These are phyloP conservation scores for Procambarus clarkii DNA, from an alignment of 1,140 invertebrate genomes.

Conservation along the genomic window DNA sequence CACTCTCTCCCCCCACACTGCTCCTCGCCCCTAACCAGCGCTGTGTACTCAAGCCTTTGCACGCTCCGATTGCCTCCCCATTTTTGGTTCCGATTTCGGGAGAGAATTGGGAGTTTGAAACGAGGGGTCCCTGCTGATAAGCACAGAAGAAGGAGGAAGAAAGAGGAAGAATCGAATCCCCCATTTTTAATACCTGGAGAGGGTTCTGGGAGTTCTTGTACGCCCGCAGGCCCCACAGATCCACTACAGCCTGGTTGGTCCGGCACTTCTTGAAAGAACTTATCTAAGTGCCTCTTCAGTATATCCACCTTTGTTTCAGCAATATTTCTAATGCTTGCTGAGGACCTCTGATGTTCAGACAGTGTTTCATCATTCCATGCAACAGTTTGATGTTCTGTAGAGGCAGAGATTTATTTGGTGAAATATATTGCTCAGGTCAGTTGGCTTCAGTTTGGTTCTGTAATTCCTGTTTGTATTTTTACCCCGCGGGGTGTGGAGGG, in stretches of 20 bases:
- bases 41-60: not conserved
- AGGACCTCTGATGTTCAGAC: too few relatives aligned
- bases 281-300: too few relatives aligned
- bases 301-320: too few relatives aligned
- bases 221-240: too few relatives aligned
- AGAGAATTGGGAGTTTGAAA: not conserved
- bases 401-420: not conserved
- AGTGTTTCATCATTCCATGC: too few relatives aligned
- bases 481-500: not conserved
- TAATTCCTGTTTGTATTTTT: not conserved
- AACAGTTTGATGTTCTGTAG: not conserved
- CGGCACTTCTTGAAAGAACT: too few relatives aligned
- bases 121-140: not conserved
- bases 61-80: not conserved
- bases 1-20: not conserved
- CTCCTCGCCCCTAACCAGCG: not conserved
- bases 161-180: not conserved
- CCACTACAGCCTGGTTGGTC: too few relatives aligned
- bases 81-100: not conserved
- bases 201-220: too few relatives aligned
- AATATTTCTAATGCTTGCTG: too few relatives aligned
- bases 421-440: not conserved
- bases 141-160: not conserved
- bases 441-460: not conserved
- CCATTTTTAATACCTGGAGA: too few relatives aligned